Percentiles rank a stretch among this genome's conserved stretches.
Conservation (phyloP, 2,113 vertebrate species). For the Melanerpes aurifrons region DNA sequence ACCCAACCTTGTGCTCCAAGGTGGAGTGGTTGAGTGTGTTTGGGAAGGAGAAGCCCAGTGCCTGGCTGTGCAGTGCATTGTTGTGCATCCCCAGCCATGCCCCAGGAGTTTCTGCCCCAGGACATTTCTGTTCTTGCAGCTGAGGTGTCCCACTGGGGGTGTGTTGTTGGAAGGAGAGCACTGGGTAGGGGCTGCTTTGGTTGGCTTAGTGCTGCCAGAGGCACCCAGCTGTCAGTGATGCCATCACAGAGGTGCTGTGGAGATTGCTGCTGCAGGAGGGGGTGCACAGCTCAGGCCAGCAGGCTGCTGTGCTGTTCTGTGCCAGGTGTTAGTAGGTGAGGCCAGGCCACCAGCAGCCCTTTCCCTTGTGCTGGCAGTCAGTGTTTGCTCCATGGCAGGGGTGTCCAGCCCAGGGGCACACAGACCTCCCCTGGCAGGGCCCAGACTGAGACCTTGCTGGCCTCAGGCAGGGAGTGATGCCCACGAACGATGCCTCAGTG, state of each 20-base stretch:
- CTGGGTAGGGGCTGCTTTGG: accelerated
- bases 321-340: neutral
- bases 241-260: accelerated
- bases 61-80: neutral
- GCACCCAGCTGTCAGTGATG: accelerated
- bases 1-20: accelerated
- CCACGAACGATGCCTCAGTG: neutral
- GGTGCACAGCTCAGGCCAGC: accelerated
- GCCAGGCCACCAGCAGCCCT: neutral
- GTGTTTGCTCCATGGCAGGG: neutral
- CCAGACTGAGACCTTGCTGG: neutral
- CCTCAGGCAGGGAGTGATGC: neutral
- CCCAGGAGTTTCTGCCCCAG: no score
- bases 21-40: neutral
- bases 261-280: neutral
- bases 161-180: neutral
- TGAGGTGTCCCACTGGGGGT: accelerated
- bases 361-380: neutral
- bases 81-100: no score
- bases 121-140: accelerated
- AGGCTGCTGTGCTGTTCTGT: accelerated
- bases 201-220: neutral
- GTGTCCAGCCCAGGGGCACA: accelerated
- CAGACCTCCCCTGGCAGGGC: neutral
- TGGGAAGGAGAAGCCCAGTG: neutral